These are phyloP conservation scores for Batillaria attramentaria DNA, from an alignment of 1,140 invertebrate genomes.

Conservation along the genomic window DNA sequence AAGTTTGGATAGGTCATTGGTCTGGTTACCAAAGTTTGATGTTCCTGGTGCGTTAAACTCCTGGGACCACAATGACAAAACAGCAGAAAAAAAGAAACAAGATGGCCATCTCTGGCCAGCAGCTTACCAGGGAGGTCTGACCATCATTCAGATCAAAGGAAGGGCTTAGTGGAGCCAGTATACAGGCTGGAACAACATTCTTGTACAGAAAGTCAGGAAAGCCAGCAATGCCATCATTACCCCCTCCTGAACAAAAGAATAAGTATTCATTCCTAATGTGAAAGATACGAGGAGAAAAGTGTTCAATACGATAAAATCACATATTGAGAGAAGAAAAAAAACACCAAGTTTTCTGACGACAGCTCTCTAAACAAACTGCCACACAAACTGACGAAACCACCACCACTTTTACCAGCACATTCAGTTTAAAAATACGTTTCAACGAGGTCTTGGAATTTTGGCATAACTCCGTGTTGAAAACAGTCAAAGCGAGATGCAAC, in stretches of 20 bases:
- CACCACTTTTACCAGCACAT: neutral
- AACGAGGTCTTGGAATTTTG: too few species aligned
- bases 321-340: neutral
- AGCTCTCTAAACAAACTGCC: too few species aligned
- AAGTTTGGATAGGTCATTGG: neutral
- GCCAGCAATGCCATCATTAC: conserved; percentile 63
- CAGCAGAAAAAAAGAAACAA: too few species aligned
- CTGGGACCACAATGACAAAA: neutral
- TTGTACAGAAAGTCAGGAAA: conserved; percentile 76
- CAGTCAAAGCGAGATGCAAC: too few species aligned
- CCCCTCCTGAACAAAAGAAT: conserved; percentile 57
- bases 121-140: conserved; percentile 72
- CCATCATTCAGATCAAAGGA: conserved; percentile 76
- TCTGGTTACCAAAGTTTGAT: neutral
- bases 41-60: neutral
- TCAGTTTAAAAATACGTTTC: neutral
- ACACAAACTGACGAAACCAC: neutral
- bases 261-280: neutral
- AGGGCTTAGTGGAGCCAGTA: conserved; percentile 75
- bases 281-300: neutral
- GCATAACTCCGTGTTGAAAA: too few species aligned
- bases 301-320: neutral
- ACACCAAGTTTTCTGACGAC: too few species aligned
- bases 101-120: neutral
- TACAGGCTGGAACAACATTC: conserved; percentile 76